phyloP scores from a whole-genome alignment of 2,888 invertebrate species.

The Mimas tiliae region DNA sequence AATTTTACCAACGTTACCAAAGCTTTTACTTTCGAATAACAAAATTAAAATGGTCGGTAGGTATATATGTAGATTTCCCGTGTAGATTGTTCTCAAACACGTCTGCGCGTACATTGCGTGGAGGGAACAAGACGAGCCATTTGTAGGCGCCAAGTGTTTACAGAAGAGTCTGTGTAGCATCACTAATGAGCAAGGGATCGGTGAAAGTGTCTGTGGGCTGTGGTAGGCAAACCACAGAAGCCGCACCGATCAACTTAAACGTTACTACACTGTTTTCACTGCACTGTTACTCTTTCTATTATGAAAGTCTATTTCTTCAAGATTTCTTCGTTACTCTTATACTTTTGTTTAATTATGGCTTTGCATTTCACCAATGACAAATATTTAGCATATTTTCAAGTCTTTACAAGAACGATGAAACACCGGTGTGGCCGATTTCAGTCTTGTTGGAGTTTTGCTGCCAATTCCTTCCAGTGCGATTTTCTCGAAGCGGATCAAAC shows the following conservation, averaged over 20 bases:
- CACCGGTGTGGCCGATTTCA: too few relatives aligned
- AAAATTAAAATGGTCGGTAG: conserved; percentile 23
- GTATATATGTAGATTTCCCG: conserved; percentile 36
- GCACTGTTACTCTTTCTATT: conserved; percentile 35
- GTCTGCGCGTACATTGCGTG: conserved; percentile 46
- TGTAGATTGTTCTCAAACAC: conserved; percentile 48
- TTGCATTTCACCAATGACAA: too few relatives aligned
- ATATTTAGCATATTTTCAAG: too few relatives aligned
- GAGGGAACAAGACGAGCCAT: conserved; percentile 60
- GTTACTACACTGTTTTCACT: conserved; percentile 37
- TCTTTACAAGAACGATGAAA: too few relatives aligned
- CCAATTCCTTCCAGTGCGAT: too few relatives aligned
- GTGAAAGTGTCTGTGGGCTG: conserved; percentile 60
- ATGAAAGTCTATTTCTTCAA: conserved; percentile 39
- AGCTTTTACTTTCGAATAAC: conserved; percentile 15
- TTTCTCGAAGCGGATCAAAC: too few relatives aligned
- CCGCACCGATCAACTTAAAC: conserved; percentile 45
- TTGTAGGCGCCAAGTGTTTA: conserved; percentile 74
- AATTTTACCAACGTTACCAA: neutral
- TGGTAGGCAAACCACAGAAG: conserved; percentile 56
- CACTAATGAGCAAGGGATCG: conserved; percentile 73
- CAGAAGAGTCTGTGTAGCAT: conserved; percentile 70
- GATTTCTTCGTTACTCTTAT: conserved; percentile 18
- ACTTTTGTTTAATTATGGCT: too few relatives aligned
- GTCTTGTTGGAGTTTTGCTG: too few relatives aligned